Conservation (phyloP, 1,140 invertebrate species). For the Drosophila gunungcola region DNA sequence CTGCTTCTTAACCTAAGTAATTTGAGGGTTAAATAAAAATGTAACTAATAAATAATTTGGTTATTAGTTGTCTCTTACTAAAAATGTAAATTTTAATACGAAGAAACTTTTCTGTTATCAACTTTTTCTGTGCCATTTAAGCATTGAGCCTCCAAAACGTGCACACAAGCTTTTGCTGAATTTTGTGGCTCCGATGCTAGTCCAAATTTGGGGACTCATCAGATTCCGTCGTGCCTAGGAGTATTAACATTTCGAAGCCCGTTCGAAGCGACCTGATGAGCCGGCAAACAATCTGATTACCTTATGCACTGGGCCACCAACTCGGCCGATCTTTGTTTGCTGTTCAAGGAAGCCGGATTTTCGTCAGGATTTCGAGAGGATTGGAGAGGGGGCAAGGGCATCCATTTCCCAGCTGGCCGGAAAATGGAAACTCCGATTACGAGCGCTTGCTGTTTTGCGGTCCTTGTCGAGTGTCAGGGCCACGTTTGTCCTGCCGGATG, state of each 20-base stretch:
- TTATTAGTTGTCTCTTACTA: too few species aligned
- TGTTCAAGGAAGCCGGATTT: not conserved
- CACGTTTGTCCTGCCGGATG: conserved; percentile 40
- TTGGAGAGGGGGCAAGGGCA: not conserved
- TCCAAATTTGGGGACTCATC: not conserved
- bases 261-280: not conserved
- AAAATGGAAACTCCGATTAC: conserved; percentile 1
- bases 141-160: too few species aligned
- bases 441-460: conserved; percentile 1
- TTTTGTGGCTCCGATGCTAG: not conserved
- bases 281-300: conserved; percentile 5
- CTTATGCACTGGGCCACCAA: conserved; percentile 2
- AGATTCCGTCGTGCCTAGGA: not conserved
- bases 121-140: too few species aligned
- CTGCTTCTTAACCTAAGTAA: too few species aligned
- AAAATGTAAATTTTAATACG: too few species aligned
- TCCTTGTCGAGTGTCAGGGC: conserved; percentile 41
- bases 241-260: not conserved
- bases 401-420: not conserved
- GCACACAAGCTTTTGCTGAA: not conserved
- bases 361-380: not conserved
- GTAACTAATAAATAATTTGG: too few species aligned
- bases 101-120: too few species aligned
- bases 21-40: too few species aligned
- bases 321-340: not conserved